Evolutionary conservation across 2,888 invertebrate genomes (phyloP).

Genomic region (Cecidostiba fungosa): DNA sequence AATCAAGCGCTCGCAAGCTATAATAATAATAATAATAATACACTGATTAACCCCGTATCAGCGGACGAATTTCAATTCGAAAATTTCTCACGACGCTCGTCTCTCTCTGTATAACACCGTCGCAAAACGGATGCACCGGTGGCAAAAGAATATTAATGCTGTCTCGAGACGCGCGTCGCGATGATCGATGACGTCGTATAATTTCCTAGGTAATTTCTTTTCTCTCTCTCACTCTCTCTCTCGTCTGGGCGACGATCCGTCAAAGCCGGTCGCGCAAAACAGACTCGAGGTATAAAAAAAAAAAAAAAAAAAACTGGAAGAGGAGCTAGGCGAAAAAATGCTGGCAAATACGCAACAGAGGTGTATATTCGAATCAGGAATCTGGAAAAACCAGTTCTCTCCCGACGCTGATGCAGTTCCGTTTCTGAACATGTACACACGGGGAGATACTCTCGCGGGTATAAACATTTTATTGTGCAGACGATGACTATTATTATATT

Average conservation of each 20-base stretch:
- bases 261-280: slow-evolving; percentile 41
- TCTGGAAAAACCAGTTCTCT: slow-evolving; percentile 52
- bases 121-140: slow-evolving; percentile 31
- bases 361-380: slow-evolving; percentile 35
- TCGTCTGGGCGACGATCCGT: slow-evolving; percentile 37
- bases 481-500: not conserved
- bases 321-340: not conserved
- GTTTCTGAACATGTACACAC: not conserved
- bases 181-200: slow-evolving; percentile 60
- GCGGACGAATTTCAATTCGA: slow-evolving; percentile 44
- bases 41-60: not conserved
- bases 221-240: slow-evolving; percentile 33
- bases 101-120: not conserved
- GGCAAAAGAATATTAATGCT: slow-evolving; percentile 60
- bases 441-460: not conserved
- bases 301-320: not conserved
- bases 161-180: not conserved
- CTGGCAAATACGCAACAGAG: slow-evolving; percentile 15
- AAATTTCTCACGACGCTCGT: slow-evolving; percentile 29
- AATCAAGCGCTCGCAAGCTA: not conserved
- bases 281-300: slow-evolving; percentile 6
- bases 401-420: slow-evolving; percentile 30
- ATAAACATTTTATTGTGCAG: slow-evolving; percentile 27
- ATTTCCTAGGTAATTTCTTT: slow-evolving; percentile 53
- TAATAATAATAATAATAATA: too few relatives aligned